phyloP scores from a whole-genome alignment of 2,888 invertebrate species.

The Neoitamus cyanurus region DNA sequence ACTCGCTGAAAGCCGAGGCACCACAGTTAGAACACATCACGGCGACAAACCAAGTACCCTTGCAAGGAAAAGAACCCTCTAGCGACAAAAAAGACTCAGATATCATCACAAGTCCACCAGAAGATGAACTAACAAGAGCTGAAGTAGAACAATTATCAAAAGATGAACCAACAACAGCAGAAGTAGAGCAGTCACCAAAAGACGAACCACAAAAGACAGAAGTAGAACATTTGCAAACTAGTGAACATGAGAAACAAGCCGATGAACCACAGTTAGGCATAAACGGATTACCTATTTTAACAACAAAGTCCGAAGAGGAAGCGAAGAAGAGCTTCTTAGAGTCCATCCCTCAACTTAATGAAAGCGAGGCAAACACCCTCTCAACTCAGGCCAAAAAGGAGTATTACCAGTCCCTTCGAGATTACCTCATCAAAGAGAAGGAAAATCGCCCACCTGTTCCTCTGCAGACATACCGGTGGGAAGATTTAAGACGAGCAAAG shows the following conservation, averaged over 20 bases:
- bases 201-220: neutral
- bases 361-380: conserved; percentile 59
- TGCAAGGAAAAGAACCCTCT: neutral
- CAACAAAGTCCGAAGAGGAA: conserved; percentile 61
- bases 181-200: neutral
- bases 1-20: neutral
- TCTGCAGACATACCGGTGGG: conserved; percentile 84
- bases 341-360: conserved; percentile 61
- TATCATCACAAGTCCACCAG: neutral
- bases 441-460: conserved; percentile 70
- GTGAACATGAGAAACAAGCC: neutral
- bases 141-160: neutral
- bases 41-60: neutral
- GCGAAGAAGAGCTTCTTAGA: conserved; percentile 63
- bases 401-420: conserved; percentile 63
- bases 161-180: neutral
- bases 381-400: conserved; percentile 63
- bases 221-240: neutral
- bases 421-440: conserved; percentile 60
- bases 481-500: conserved; percentile 78
- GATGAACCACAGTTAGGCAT: conserved; percentile 47
- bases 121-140: neutral
- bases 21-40: neutral
- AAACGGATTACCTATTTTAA: conserved; percentile 60
- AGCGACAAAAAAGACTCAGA: neutral